These are phyloP conservation scores for Empidonax alnorum DNA, from an alignment of 2,113 vertebrate genomes.

Conservation along the genomic window DNA sequence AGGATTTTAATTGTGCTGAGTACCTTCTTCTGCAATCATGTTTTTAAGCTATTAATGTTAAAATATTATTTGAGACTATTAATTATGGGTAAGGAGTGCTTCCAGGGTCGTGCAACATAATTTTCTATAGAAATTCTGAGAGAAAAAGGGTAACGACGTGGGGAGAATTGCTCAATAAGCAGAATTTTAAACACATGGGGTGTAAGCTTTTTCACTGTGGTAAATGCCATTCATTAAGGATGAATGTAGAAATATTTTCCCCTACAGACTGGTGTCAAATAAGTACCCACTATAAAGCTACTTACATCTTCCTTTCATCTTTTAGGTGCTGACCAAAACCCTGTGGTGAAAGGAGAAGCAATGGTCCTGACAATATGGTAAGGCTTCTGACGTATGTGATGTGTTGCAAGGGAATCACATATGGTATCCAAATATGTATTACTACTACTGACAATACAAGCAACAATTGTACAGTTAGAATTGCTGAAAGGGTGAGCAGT, in stretches of 20 bases:
- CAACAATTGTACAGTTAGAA: not conserved
- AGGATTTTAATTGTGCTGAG: not conserved
- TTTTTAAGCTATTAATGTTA: not conserved
- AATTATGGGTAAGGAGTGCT: not conserved
- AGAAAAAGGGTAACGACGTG: not conserved
- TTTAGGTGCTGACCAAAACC: not conserved
- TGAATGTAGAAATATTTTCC: not conserved
- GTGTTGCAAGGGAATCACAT: not conserved
- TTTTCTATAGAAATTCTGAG: not conserved
- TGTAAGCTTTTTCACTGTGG: not conserved
- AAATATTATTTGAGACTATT: not conserved
- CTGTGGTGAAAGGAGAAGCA: not conserved
- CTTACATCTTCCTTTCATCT: not conserved
- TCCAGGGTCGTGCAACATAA: not conserved
- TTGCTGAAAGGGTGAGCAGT: not conserved
- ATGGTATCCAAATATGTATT: not conserved
- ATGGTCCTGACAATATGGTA: not conserved
- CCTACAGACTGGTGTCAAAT: not conserved
- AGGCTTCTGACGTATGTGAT: not conserved
- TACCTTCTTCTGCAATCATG: not conserved
- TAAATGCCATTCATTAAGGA: not conserved
- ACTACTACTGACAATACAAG: not conserved
- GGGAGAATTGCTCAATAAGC: not conserved
- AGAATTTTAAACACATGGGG: not conserved
- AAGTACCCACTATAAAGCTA: not conserved